Conservation (phyloP, 2,797 vertebrate species). For the Pogonophryne albipinna region DNA sequence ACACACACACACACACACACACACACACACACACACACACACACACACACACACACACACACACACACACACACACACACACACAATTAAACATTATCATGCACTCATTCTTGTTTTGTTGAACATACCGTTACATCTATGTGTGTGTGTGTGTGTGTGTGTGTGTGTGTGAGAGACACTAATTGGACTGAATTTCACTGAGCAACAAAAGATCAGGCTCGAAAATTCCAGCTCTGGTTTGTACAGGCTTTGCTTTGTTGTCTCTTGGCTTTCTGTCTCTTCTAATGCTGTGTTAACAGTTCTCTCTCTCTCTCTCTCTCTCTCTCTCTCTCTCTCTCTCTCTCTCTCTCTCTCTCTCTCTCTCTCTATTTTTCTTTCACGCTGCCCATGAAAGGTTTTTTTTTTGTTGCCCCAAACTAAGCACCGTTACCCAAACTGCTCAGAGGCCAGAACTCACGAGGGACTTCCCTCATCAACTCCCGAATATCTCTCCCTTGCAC, state of each 20-base stretch:
- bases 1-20: neutral
- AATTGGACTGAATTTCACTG: slow-evolving; percentile 83
- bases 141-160: neutral
- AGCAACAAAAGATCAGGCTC: slow-evolving; percentile 81
- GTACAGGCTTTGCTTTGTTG: slow-evolving; percentile 85
- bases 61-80: slow-evolving; percentile 8
- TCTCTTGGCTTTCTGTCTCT: slow-evolving; percentile 69
- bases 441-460: slow-evolving; percentile 50
- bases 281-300: slow-evolving; percentile 86
- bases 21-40: neutral
- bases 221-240: slow-evolving; percentile 84
- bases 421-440: slow-evolving; percentile 55
- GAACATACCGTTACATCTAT: neutral
- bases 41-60: slow-evolving; percentile 1
- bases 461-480: slow-evolving; percentile 40
- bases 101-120: slow-evolving; percentile 15
- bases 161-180: slow-evolving; percentile 63
- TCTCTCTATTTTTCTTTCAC: slow-evolving; percentile 23
- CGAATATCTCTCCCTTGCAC: slow-evolving; percentile 10
- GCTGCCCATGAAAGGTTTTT: slow-evolving; percentile 69
- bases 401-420: slow-evolving; percentile 58
- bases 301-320: slow-evolving; percentile 48
- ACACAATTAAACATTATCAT: too few relatives aligned
- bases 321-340: too few relatives aligned
- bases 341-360: slow-evolving; percentile 25